These are phyloP conservation scores for Phorcus lineatus DNA, from an alignment of 2,888 invertebrate species.

Conservation along the genomic window DNA sequence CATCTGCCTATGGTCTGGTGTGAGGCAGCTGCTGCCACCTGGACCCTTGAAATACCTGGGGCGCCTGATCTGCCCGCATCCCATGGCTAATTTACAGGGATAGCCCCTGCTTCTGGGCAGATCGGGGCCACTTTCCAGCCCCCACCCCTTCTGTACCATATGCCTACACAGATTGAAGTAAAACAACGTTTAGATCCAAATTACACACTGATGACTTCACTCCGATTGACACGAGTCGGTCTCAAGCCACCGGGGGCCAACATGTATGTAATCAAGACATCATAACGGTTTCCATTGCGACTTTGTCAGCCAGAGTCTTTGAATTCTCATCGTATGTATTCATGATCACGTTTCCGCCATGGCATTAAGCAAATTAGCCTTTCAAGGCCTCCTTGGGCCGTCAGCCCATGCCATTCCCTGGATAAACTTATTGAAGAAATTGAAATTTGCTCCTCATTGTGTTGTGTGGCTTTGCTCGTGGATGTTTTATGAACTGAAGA, in stretches of 20 bases:
- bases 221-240: neutral
- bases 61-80: conserved; percentile 45
- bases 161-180: neutral
- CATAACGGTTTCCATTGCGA: neutral
- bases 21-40: conserved; percentile 48
- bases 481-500: neutral
- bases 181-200: neutral
- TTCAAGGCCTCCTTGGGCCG: neutral
- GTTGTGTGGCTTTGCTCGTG: neutral
- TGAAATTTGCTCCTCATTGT: conserved; percentile 3
- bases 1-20: neutral
- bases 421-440: neutral
- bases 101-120: conserved; percentile 14
- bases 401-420: neutral
- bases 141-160: neutral
- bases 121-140: neutral
- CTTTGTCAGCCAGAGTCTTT: neutral
- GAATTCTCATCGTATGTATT: conserved; percentile 19
- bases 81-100: conserved; percentile 31
- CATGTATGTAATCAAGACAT: conserved; percentile 14
- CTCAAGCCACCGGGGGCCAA: neutral
- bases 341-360: conserved; percentile 25
- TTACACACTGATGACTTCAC: neutral
- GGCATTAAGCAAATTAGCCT: conserved; percentile 11
- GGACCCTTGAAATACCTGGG: conserved; percentile 45